Evolutionary conservation across 2,888 invertebrate genomes (phyloP).

Genomic region (Lydus trimaculatus): DNA sequence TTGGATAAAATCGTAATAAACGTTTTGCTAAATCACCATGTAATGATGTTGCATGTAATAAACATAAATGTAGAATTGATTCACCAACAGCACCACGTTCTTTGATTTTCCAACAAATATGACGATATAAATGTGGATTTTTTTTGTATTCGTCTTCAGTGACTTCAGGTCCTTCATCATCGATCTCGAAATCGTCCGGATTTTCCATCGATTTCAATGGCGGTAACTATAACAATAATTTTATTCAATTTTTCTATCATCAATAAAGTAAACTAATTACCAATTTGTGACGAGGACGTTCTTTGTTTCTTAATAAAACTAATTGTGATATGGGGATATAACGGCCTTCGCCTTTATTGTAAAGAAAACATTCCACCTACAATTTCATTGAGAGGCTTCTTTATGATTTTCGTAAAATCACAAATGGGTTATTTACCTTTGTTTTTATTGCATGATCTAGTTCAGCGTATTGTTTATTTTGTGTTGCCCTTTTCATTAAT

Average conservation of each 20-base stretch:
- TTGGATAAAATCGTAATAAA: slow-evolving; percentile 90
- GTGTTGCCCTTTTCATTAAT: slow-evolving; percentile 89
- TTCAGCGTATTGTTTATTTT: slow-evolving; percentile 90
- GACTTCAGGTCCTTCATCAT: slow-evolving; percentile 76
- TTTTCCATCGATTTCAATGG: slow-evolving; percentile 81
- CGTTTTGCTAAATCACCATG: slow-evolving; percentile 94
- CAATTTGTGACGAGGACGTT: slow-evolving; percentile 81
- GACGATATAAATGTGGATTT: slow-evolving; percentile 77
- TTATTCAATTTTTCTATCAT: slow-evolving; percentile 41
- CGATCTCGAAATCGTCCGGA: slow-evolving; percentile 84
- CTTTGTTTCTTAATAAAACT: slow-evolving; percentile 86
- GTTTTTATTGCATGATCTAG: slow-evolving; percentile 92
- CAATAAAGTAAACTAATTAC: slow-evolving; percentile 57
- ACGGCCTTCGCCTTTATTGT: slow-evolving; percentile 91
- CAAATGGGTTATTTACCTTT: slow-evolving; percentile 60
- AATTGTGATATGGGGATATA: slow-evolving; percentile 90
- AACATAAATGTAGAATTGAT: slow-evolving; percentile 90
- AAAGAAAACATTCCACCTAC: slow-evolving; percentile 86
- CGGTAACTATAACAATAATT: slow-evolving; percentile 68
- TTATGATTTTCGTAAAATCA: no score
- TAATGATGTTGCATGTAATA: slow-evolving; percentile 88
- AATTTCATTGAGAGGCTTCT: slow-evolving; percentile 2
- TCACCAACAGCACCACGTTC: slow-evolving; percentile 97
- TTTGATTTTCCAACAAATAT: slow-evolving; percentile 90
- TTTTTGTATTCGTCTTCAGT: slow-evolving; percentile 60